Conservation (phyloP, 2,797 vertebrate species). For the Gephyroberyx darwinii region DNA sequence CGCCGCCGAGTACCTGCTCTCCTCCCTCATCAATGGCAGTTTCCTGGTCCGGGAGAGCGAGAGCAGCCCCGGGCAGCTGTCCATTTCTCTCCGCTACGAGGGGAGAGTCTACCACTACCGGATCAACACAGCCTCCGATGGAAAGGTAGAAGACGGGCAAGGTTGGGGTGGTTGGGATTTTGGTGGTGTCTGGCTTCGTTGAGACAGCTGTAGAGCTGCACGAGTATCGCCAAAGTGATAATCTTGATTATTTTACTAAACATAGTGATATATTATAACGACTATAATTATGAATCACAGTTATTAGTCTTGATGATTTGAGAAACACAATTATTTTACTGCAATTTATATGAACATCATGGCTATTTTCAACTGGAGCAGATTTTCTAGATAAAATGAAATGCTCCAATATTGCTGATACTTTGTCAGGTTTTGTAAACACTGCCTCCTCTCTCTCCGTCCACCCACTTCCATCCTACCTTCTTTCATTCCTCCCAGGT, state of each 20-base stretch:
- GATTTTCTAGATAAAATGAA: background rate
- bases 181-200: background rate
- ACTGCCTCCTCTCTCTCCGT: background rate
- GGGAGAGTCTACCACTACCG: constrained; percentile 99
- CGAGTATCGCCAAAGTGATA: background rate
- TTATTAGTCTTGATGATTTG: background rate
- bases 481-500: constrained; percentile 79
- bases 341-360: too few relatives aligned
- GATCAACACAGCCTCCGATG: constrained; percentile 95
- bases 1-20: constrained; percentile 95
- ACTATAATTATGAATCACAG: too few relatives aligned
- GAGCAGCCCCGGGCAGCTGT: constrained; percentile 97
- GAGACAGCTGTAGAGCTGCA: background rate
- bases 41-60: constrained; percentile 98
- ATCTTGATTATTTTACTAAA: too few relatives aligned
- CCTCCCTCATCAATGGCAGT: constrained; percentile 97
- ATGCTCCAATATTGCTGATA: background rate
- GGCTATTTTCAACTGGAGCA: too few relatives aligned
- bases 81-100: constrained; percentile 98
- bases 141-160: constrained; percentile 86
- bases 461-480: background rate
- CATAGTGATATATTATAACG: too few relatives aligned
- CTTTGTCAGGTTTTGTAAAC: too few relatives aligned
- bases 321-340: background rate
- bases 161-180: too few relatives aligned